Conservation (phyloP, 1,140 invertebrate genomes). For the Euglossa dilemma region DNA sequence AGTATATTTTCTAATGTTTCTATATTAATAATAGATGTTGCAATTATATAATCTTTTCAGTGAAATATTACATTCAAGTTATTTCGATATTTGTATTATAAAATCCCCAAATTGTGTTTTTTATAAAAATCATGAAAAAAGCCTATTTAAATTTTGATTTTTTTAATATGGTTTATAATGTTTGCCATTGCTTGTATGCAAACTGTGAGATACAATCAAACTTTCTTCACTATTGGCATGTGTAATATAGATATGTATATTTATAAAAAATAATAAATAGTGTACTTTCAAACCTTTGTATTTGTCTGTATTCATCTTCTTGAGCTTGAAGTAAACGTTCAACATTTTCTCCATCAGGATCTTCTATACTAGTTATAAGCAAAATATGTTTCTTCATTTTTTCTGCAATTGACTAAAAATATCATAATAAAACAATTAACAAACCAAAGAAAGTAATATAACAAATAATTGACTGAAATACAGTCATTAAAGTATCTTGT, state of each 20-base stretch:
- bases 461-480: neutral
- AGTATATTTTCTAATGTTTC: conserved; percentile 59
- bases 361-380: conserved; percentile 79
- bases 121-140: conserved; percentile 25
- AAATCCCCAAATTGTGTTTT: conserved; percentile 34
- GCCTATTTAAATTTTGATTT: conserved; percentile 10
- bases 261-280: neutral
- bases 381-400: conserved; percentile 90
- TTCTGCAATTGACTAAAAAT: conserved; percentile 83
- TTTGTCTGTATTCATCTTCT: conserved; percentile 69
- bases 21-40: conserved; percentile 57
- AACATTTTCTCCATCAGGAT: conserved; percentile 79
- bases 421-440: neutral
- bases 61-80: conserved; percentile 42
- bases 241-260: neutral
- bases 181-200: conserved; percentile 34
- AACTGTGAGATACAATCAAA: conserved; percentile 47
- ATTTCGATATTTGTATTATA: conserved; percentile 48
- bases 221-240: conserved; percentile 22
- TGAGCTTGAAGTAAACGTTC: conserved; percentile 76
- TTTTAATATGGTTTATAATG: conserved; percentile 10
- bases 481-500: conserved; percentile 47
- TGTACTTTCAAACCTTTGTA: conserved; percentile 71
- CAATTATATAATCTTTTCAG: conserved; percentile 55
- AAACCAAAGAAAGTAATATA: neutral